A percentile compares a stretch with the other conserved stretches of the same genome.
Conservation (phyloP, 2,888 invertebrate genomes). For the Amblyteles armatorius region DNA sequence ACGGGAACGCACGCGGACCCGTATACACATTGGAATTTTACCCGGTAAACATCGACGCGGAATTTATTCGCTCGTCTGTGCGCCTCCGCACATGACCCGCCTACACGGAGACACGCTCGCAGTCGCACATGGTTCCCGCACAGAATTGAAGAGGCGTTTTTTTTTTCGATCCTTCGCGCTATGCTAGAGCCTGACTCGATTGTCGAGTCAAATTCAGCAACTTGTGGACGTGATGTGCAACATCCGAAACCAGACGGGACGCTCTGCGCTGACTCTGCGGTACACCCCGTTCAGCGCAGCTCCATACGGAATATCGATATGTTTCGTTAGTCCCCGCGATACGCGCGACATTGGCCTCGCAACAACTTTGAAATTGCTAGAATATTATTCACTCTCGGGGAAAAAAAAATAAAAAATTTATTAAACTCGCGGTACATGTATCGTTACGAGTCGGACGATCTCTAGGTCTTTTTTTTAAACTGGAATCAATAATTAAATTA, state of each 20-base stretch:
- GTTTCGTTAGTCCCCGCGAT: constrained; percentile 48
- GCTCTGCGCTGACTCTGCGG: constrained; percentile 33
- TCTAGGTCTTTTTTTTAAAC: constrained; percentile 4
- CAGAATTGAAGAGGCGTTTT: constrained; percentile 6
- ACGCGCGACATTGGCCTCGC: constrained; percentile 13
- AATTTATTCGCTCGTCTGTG: constrained; percentile 61
- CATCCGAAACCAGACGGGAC: constrained; percentile 34
- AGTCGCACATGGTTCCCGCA: background rate
- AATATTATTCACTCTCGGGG: background rate
- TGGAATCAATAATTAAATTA: constrained; percentile 14
- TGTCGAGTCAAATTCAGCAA: constrained; percentile 60
- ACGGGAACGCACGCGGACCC: constrained; percentile 6
- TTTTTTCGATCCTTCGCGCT: constrained; percentile 18
- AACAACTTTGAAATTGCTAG: background rate
- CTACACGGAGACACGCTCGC: background rate
- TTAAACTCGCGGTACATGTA: constrained; percentile 8
- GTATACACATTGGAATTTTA: constrained; percentile 47
- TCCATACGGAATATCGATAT: constrained; percentile 63
- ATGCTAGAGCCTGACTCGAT: constrained; percentile 56
- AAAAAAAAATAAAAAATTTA: constrained; percentile 19
- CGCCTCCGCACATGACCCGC: constrained; percentile 30
- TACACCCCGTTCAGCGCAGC: constrained; percentile 18
- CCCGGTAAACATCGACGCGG: constrained; percentile 48
- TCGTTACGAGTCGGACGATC: constrained; percentile 17
- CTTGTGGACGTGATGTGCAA: constrained; percentile 39